These are phyloP conservation scores for Oncorhynchus keta DNA, from an alignment of 2,113 vertebrate species.

Conservation along the genomic window DNA sequence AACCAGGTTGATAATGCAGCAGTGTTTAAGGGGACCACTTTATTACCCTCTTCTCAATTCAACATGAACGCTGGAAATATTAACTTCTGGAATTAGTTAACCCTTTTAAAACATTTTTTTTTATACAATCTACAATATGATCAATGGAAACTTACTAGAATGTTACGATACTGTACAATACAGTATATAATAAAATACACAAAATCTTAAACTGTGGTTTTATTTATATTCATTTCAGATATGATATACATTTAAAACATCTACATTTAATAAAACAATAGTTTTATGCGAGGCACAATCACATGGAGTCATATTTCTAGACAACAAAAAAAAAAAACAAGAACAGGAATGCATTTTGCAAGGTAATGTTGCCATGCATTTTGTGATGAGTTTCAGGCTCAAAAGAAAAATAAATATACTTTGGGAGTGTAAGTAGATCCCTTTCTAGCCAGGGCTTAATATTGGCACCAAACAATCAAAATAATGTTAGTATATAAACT, in stretches of 20 bases:
- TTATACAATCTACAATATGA: no score
- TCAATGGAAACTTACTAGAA: no score
- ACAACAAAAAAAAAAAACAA: conserved; percentile 37
- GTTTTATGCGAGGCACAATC: conserved; percentile 53
- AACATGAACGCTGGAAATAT: no score
- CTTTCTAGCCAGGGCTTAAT: conserved; percentile 35
- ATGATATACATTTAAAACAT: conserved; percentile 81
- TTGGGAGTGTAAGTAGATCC: conserved; percentile 34
- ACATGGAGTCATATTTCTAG: conserved; percentile 37
- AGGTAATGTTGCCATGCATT: conserved; percentile 47
- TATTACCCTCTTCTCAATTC: no score
- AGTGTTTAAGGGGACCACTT: not conserved
- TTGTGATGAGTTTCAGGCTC: conserved; percentile 34
- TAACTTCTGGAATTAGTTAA: no score
- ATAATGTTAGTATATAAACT: not conserved
- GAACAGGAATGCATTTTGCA: conserved; percentile 34
- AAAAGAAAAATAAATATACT: conserved; percentile 52
- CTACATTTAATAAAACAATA: conserved; percentile 75
- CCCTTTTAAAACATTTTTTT: no score
- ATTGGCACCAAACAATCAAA: conserved; percentile 21
- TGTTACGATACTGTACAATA: no score
- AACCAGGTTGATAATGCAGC: not conserved
- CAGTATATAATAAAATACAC: not conserved
- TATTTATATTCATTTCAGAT: conserved; percentile 83
- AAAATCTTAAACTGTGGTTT: conserved; percentile 85